phyloP scores from a whole-genome alignment of 2,113 vertebrate genomes.

The Aramus guarauna region DNA sequence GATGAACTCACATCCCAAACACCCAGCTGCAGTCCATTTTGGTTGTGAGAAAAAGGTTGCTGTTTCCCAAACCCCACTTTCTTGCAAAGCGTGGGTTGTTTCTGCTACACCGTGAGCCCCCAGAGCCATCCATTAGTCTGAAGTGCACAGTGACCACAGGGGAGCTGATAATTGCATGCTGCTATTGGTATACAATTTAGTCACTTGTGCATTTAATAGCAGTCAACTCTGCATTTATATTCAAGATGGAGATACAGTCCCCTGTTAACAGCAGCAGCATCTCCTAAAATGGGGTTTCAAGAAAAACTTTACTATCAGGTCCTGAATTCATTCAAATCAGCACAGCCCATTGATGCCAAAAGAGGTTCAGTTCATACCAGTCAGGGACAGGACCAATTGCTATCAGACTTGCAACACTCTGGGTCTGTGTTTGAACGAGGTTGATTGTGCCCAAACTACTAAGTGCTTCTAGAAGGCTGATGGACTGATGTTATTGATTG shows the following conservation, averaged over 20 bases:
- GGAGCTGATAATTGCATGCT: neutral
- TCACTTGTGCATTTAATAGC: neutral
- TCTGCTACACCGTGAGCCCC: neutral
- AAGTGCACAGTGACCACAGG: neutral
- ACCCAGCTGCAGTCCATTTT: neutral
- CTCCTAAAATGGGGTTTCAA: neutral
- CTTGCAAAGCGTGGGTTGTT: neutral
- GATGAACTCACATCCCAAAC: neutral
- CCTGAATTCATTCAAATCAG: neutral
- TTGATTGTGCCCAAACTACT: neutral
- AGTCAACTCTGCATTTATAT: neutral
- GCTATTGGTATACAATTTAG: neutral
- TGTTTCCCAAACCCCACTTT: neutral
- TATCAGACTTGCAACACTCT: neutral
- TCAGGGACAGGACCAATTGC: neutral
- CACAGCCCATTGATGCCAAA: neutral
- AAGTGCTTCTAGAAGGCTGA: neutral
- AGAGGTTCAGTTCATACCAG: neutral
- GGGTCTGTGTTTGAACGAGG: neutral
- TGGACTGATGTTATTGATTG: constrained; percentile 1
- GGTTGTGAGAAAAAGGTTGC: neutral
- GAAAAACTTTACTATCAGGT: neutral
- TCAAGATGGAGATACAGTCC: neutral
- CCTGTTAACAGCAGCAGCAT: neutral
- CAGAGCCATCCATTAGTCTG: neutral